Conservation (phyloP, 2,888 invertebrate species). For the Geophilus truncorum region DNA sequence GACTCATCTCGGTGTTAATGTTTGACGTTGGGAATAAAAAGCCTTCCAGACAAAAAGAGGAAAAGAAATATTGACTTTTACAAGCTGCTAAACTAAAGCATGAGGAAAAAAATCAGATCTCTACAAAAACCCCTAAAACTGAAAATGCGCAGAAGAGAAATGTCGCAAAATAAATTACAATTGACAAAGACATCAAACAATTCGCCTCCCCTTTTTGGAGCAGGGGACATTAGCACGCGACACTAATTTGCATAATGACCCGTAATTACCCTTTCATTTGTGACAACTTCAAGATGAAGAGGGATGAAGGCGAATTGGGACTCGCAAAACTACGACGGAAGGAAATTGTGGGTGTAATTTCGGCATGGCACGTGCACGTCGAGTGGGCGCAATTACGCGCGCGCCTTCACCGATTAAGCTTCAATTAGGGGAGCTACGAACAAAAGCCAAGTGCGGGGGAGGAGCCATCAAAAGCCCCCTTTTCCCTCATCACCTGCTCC, state of each 20-base stretch:
- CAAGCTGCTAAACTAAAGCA: too few species aligned
- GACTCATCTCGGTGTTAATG: too few species aligned
- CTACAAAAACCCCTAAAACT: too few species aligned
- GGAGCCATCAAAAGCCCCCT: slow-evolving; percentile 2
- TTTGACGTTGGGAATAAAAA: too few species aligned
- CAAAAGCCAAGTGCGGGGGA: slow-evolving; percentile 18
- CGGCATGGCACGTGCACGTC: slow-evolving; percentile 15
- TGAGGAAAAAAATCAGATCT: too few species aligned
- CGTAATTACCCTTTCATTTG: slow-evolving; percentile 7
- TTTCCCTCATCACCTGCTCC: background rate
- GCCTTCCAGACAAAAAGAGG: too few species aligned
- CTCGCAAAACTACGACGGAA: background rate
- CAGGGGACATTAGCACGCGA: background rate
- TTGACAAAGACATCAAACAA: background rate
- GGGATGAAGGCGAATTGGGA: background rate
- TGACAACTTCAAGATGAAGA: slow-evolving; percentile 6
- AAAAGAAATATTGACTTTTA: too few species aligned
- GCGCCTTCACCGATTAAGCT: slow-evolving; percentile 10
- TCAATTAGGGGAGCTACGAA: slow-evolving; percentile 5
- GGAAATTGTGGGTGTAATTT: slow-evolving; percentile 30
- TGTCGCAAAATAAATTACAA: background rate
- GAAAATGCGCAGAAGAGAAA: too few species aligned
- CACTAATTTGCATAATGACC: slow-evolving; percentile 13
- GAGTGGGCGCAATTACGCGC: slow-evolving; percentile 25
- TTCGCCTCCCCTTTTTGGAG: background rate